phyloP scores from a whole-genome alignment of 2,113 vertebrate species.

The Gobiocypris rarus region DNA sequence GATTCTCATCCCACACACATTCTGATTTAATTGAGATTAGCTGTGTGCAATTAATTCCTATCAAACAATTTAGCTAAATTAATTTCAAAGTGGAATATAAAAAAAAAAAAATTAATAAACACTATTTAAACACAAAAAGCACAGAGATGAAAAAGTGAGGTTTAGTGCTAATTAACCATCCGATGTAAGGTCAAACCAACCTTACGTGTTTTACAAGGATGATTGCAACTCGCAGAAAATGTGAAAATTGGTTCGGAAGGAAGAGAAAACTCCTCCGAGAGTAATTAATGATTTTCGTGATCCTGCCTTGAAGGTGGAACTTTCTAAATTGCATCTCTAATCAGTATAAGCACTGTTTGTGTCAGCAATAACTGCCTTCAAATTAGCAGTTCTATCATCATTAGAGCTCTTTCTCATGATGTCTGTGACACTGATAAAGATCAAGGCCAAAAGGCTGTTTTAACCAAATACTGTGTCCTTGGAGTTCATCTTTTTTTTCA shows the following conservation, averaged over 20 bases:
- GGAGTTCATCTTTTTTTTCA: neutral
- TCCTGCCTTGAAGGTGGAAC: constrained; percentile 59
- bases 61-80: constrained; percentile 38
- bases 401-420: constrained; percentile 40
- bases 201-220: constrained; percentile 44
- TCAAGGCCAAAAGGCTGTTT: constrained; percentile 52
- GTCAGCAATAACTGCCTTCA: constrained; percentile 59
- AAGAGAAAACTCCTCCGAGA: constrained; percentile 46
- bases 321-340: constrained; percentile 58
- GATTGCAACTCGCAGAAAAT: constrained; percentile 35
- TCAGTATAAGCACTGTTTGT: constrained; percentile 55
- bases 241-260: constrained; percentile 32
- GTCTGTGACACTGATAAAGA: constrained; percentile 35
- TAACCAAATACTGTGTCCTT: neutral
- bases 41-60: constrained; percentile 16
- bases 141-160: constrained; percentile 12
- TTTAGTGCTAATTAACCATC: constrained; percentile 42
- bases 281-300: constrained; percentile 59
- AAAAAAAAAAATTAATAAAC: neutral
- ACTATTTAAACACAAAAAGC: neutral
- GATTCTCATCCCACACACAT: neutral
- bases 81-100: constrained; percentile 9
- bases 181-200: constrained; percentile 34
- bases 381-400: constrained; percentile 57
- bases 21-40: constrained; percentile 23